Conservation (phyloP, 2,113 vertebrate species). For the rabbit (Oryctolagus cuniculus) region mOryCun1.1 NC_091435.1:47458001-47458500, state of each 20-base stretch:
- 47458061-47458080: background rate
- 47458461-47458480: background rate
- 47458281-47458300: background rate
- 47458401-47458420: background rate
- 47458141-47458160: background rate
- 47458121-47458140: background rate
- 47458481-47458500: background rate
- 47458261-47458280: background rate
- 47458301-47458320: background rate
- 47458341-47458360: background rate
- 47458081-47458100: background rate
- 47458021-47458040: background rate
- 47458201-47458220: background rate
- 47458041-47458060: background rate
- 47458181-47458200: background rate
- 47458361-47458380: background rate
- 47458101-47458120: background rate
- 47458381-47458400: background rate
- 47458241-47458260: background rate
- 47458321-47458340: background rate
- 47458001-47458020: background rate
- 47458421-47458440: background rate
- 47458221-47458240: conserved; percentile 18
- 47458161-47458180: background rate
- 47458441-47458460: background rate